Conservation (phyloP, 2,797 vertebrate genomes). For the Protonibea diacanthus region DNA sequence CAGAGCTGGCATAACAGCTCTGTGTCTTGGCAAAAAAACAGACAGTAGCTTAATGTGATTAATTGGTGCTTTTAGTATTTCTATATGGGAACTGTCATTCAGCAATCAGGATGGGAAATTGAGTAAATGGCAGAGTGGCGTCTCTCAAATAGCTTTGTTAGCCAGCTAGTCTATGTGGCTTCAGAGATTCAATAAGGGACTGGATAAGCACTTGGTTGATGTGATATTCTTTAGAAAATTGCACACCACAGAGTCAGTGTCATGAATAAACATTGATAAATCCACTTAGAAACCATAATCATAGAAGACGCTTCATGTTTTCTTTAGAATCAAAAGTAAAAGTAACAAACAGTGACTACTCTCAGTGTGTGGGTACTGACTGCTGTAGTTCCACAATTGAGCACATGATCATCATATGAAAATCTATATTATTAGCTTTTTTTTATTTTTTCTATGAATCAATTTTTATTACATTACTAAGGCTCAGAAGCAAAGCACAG, state of each 20-base stretch:
- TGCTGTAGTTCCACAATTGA: not conserved
- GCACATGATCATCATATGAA: not conserved
- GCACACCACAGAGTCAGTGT: not conserved
- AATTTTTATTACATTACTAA: not conserved
- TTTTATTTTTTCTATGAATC: not conserved
- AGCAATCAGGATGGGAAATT: constrained; percentile 53
- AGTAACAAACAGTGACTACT: too few species aligned
- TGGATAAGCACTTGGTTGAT: not conserved
- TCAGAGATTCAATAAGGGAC: constrained; percentile 11
- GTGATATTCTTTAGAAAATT: not conserved
- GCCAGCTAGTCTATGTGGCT: constrained; percentile 10
- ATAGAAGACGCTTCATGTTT: too few species aligned
- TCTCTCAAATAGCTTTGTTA: constrained; percentile 34
- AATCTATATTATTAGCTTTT: too few species aligned
- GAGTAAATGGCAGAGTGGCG: constrained; percentile 34
- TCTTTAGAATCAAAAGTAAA: not conserved
- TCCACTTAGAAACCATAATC: too few species aligned
- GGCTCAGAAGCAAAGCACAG: too few species aligned
- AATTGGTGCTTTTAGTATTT: constrained; percentile 73
- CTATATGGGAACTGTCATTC: constrained; percentile 67
- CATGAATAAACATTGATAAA: not conserved
- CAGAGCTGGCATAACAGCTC: constrained; percentile 64
- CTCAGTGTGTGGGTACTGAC: too few species aligned
- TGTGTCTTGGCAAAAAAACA: constrained; percentile 69
- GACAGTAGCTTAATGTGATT: constrained; percentile 77